Percentiles rank a stretch among this genome's conserved stretches.
Conservation (phyloP, 2,888 invertebrate species). For the Drosophila demipolita region DNA sequence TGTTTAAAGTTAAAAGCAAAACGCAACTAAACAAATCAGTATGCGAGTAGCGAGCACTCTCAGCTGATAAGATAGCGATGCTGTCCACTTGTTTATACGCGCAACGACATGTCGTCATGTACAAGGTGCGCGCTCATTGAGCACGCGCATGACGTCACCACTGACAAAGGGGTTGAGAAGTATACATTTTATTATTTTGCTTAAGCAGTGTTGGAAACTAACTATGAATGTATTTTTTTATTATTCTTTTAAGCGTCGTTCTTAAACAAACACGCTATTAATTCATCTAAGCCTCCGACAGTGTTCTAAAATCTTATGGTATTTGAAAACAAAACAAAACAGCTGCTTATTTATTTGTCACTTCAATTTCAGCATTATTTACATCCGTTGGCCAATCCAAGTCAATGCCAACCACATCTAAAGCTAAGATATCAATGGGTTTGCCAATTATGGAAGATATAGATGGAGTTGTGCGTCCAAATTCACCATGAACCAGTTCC, state of each 20-base stretch:
- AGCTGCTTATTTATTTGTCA: conserved; percentile 14
- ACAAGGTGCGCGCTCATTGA: not conserved
- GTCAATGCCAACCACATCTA: conserved; percentile 94
- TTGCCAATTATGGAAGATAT: conserved; percentile 89
- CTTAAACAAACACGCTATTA: not conserved
- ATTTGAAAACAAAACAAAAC: conserved; percentile 7
- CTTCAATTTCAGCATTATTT: conserved; percentile 62
- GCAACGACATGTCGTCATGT: conserved; percentile 11
- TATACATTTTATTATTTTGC: not conserved
- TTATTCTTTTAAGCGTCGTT: not conserved
- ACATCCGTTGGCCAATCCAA: conserved; percentile 89
- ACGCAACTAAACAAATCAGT: conserved; percentile 50
- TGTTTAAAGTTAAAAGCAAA: conserved; percentile 29
- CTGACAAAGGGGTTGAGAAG: not conserved
- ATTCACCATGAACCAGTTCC: conserved; percentile 98
- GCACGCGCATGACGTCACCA: conserved; percentile 31
- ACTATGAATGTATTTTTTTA: not conserved
- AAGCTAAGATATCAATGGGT: conserved; percentile 93
- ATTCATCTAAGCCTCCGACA: not conserved
- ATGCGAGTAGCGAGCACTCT: conserved; percentile 39
- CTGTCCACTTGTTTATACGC: conserved; percentile 46
- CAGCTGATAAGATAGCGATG: conserved; percentile 49
- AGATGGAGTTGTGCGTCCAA: conserved; percentile 93
- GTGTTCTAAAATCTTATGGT: conserved; percentile 7
- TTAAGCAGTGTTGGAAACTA: not conserved